Evolutionary conservation across 2,113 vertebrate genomes (phyloP).

Genomic region (Ophthalmolycus amberensis): DNA sequence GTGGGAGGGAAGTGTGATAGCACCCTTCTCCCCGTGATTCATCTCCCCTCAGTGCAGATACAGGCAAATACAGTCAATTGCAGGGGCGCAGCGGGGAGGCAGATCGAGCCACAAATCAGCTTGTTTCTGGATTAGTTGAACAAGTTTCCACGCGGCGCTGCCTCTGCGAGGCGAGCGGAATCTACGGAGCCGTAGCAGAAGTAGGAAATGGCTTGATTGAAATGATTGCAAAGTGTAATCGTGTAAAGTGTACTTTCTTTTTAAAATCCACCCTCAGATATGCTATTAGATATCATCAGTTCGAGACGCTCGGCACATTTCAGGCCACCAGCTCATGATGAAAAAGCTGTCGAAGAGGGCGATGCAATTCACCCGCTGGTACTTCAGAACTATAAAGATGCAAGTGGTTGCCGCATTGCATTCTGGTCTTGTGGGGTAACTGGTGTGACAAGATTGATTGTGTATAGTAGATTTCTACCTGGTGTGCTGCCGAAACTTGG

Average conservation of each 20-base stretch:
- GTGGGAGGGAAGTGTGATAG: conserved; percentile 18
- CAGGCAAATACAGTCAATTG: conserved; percentile 48
- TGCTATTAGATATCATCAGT: conserved; percentile 37
- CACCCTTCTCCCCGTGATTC: conserved; percentile 42
- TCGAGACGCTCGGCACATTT: background rate
- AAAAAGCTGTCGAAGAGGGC: conserved; percentile 8
- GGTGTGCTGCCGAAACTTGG: background rate
- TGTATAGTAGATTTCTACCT: conserved; percentile 19
- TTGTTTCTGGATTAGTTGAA: conserved; percentile 57
- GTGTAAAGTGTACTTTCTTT: conserved; percentile 18
- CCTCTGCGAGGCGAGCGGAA: conserved; percentile 15
- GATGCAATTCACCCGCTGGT: background rate
- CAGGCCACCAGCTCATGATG: conserved; percentile 1
- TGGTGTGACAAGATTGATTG: conserved; percentile 6
- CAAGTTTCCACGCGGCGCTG: conserved; percentile 50
- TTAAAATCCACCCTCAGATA: background rate
- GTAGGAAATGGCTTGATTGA: conserved; percentile 29
- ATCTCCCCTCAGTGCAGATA: conserved; percentile 38
- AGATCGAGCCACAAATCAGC: conserved; percentile 61
- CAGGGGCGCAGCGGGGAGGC: conserved; percentile 32
- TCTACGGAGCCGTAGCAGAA: background rate
- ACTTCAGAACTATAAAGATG: conserved; percentile 24
- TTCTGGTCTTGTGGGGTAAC: background rate
- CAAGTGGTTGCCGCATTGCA: conserved; percentile 1
- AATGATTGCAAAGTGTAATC: conserved; percentile 43